Conservation (phyloP, 2,797 vertebrate genomes). For the Otolemur crassicaudatus region DNA sequence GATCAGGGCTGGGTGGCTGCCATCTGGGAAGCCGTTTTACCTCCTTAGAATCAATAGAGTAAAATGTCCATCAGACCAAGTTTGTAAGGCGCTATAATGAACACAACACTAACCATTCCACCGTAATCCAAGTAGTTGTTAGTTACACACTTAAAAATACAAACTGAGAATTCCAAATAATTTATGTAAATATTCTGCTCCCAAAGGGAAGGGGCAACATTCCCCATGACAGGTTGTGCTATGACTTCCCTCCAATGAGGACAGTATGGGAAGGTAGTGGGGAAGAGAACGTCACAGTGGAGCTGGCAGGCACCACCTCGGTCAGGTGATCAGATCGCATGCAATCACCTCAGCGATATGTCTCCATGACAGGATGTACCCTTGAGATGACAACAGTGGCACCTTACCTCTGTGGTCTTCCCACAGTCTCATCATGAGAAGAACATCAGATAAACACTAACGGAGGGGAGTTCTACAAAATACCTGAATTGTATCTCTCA, state of each 20-base stretch:
- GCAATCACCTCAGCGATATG: no score
- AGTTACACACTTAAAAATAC: not conserved
- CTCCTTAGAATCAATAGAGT: not conserved
- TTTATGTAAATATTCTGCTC: not conserved
- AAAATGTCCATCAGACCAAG: not conserved
- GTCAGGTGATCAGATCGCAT: not conserved
- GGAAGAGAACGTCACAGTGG: not conserved
- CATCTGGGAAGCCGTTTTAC: not conserved
- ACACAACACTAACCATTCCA: not conserved
- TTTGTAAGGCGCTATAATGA: not conserved
- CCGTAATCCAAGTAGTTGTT: not conserved
- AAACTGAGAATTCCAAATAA: not conserved
- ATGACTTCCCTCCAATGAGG: not conserved
- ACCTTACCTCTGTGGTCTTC: not conserved
- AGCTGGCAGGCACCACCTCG: not conserved
- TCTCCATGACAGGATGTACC: not conserved
- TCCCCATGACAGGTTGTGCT: not conserved
- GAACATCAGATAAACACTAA: not conserved
- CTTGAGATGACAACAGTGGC: not conserved
- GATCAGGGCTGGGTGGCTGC: not conserved
- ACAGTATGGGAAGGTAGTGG: fast-evolving
- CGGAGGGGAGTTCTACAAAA: not conserved
- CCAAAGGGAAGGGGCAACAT: not conserved
- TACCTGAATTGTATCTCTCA: not conserved
- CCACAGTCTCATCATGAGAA: not conserved